Evolutionary conservation across 64 coral and sea anemone genomes (phyloP), one percentile per base, ranked within the genome.

Genomic region (Montipora cactus): DNA sequence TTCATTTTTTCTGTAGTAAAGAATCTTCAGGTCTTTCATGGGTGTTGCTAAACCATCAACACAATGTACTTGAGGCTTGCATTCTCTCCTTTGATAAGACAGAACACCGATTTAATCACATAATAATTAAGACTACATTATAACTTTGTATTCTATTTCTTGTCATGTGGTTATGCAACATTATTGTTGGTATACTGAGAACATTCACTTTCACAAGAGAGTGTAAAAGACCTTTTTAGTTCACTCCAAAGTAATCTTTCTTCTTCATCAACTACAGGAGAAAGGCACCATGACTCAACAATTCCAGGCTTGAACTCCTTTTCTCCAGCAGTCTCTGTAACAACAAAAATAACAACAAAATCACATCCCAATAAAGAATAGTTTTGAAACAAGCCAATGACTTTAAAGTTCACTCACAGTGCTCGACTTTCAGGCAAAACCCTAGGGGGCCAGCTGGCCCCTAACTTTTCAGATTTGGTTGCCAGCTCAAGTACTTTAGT

Each of bases 21-120:
- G 87, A 22, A 55, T 13, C 66, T 84, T 79, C 49, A 83, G 25
- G 84, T 96, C 25, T 93, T 93, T 19, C 75, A 78, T 80, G 88
- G 94, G 6, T 88, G 47, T 49, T 87, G 81, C 53, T 81, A 85
- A 7, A 93, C 52, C 50, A 78, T 87, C 47, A 94, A 48, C 67
- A 82, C 7, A 23, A 9, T 80, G 51, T 13, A 81, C 87, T 67
- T 94, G 52, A 48, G 87, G 81, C 11, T 94, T 68, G 37, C 75
- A 75, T 64, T 83, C 79, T 16, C 4, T 44, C 23, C 59, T 84
- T 18, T 14, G 11, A 14, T 67, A 18, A 67, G 15, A 14, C 11
- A 67, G 62, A 67, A 67, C 12, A 67, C 11, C 15, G 4, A 4
- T 67, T 18, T 67, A 15, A 67, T 4, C 12, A 4, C 62, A 28